Base-by-base conservation (phyloP, 2,888 invertebrate species). In the Drosophila acutilabella region DNA sequence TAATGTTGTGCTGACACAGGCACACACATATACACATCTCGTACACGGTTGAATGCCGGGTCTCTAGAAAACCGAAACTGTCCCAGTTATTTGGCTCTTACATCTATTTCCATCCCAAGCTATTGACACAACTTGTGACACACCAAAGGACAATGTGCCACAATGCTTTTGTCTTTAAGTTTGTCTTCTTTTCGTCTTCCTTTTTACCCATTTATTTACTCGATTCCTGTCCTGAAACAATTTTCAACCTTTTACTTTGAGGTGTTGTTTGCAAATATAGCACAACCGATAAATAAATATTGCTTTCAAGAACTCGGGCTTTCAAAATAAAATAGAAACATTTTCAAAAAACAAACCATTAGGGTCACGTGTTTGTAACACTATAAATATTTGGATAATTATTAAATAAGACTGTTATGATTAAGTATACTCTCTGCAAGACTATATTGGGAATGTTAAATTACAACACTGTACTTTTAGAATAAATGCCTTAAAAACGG, bases 1-100 rank as follows among this genome's bases (percentile, higher is more conserved):
- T 83, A 88, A 83, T 83, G 77, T 80, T 86, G 61, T 82, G 83
- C 80, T 79, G 82, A 88, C 88, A 81, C 42, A 52, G 57, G 48
- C 66, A 60, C 47, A 45, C 50, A 48, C 33, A n/a, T n/a, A n/a
- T n/a, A n/a, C n/a, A n/a, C n/a, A n/a, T n/a, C n/a, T n/a, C n/a
- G n/a, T n/a, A n/a, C n/a, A 50, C 33, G 41, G 8, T 18, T n/a
- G 33, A 53, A 57, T 53, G 40, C 41, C 18, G 47, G 8, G 40
- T 30, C 53, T 30, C 48, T 44, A 44, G 45, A 69, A 75, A 69
- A 30, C 59, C 47, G 38, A 54, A 73, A 78, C 60, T 75, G 67
- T 72, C 50, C 54, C 65, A 74, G 47, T 52, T 64, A 33, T 52
- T 59, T 16, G 58, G 50, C 11, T 41, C 58, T 42, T 41, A 41